Conservation (phyloP, 2,888 invertebrate genomes). For the Diloba caeruleocephala region DNA sequence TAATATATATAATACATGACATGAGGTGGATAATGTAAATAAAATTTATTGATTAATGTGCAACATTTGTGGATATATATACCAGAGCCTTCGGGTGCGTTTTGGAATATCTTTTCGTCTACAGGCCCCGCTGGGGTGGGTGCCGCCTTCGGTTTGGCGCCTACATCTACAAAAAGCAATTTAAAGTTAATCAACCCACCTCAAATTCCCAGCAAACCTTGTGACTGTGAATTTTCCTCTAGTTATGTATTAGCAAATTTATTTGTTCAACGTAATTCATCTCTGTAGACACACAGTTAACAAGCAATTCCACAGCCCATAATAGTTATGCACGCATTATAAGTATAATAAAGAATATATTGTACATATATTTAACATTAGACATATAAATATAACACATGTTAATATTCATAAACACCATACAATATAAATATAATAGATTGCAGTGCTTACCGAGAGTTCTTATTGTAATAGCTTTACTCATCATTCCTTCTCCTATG, state of each 20-base stretch:
- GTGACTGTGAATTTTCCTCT: slow-evolving; percentile 15
- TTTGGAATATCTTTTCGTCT: slow-evolving; percentile 90
- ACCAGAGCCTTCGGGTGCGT: slow-evolving; percentile 92
- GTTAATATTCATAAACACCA: slow-evolving; percentile 32
- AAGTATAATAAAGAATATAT: not conserved
- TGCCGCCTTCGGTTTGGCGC: slow-evolving; percentile 86
- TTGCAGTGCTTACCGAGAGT: slow-evolving; percentile 93
- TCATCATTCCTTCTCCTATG: slow-evolving; percentile 98
- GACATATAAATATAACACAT: slow-evolving; percentile 1
- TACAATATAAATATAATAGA: not conserved
- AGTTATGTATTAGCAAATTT: slow-evolving; percentile 8
- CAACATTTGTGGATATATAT: slow-evolving; percentile 70
- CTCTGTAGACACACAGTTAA: slow-evolving; percentile 29
- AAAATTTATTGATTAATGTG: slow-evolving; percentile 46
- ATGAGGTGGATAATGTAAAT: slow-evolving; percentile 11
- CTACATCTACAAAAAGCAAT: slow-evolving; percentile 89
- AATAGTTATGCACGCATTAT: slow-evolving; percentile 15
- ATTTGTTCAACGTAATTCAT: not conserved
- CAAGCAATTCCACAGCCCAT: slow-evolving; percentile 30
- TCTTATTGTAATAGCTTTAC: slow-evolving; percentile 96
- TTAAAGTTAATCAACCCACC: slow-evolving; percentile 70
- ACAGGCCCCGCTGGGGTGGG: slow-evolving; percentile 90
- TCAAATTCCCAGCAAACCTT: slow-evolving; percentile 39
- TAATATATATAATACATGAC: not conserved
- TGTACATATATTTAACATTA: not conserved